Base-by-base conservation (phyloP, 2,113 vertebrate species). In the Apodemus sylvaticus region DNA sequence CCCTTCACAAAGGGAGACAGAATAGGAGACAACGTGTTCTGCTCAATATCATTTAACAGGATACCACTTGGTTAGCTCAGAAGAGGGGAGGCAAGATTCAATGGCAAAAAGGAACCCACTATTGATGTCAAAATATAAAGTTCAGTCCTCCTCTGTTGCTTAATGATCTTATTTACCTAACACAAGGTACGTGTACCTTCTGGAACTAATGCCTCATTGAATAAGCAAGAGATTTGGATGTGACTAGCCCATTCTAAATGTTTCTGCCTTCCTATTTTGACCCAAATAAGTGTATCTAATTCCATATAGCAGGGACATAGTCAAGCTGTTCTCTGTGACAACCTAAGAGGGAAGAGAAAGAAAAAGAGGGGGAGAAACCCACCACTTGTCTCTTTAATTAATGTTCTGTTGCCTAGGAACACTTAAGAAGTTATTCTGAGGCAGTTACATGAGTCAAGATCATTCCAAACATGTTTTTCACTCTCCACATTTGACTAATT, bases 331-430 rank as follows among this genome's bases (percentile, higher is more conserved):
- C 51, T 36, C 77, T 89, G 62, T 13, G 82, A 94, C 78, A 96
- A 70, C 1, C 24, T 24, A 36, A 87, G 66, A 93, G 17, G 20
- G 26, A 89, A 77, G 51, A 62, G 19, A 83, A 95, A 73, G 62
- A 34, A 16, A 76, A 4, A 10, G 34, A 13, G 2, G 2, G 31
- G 24, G 42, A 87, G 71, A 94, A 22, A 26, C 3, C 51, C 74
- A 85, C 42, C 86, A 83, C 77, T 97, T 93, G 89, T 92, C 95
- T 94, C 88, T 96, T 96, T 68, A 68, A 94, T 91, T 95, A 91
- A 95, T 87, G 96, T 96, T 7, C 97, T 86, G 96, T 97, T 96
- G 96, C 94, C 81, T 97, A 79, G 97, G 95, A 94, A 98, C 97
- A 91, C 81, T 91, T 42, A 93, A 96, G 89, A 97, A 96, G 93